phyloP scores from a whole-genome alignment of 2,797 vertebrate species.

The Onychomys torridus region DNA sequence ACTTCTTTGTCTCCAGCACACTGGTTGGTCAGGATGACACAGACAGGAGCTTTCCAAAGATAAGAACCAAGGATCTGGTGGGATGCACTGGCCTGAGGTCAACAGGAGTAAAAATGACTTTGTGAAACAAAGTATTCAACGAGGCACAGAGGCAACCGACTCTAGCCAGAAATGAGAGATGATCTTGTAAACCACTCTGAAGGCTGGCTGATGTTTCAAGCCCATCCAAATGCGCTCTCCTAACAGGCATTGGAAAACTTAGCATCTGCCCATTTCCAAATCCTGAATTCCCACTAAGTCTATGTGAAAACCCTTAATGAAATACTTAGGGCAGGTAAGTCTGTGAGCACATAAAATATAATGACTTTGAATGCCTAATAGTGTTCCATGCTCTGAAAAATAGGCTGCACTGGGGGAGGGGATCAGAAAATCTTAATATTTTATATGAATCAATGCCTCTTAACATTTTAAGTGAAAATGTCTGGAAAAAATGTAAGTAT shows the following conservation, averaged over 20 bases:
- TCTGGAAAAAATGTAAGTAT: slow-evolving; percentile 20
- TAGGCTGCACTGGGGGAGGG: neutral
- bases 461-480: slow-evolving; percentile 55
- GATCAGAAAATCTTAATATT: slow-evolving; percentile 30
- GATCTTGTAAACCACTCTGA: neutral
- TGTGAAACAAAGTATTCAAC: slow-evolving; percentile 23
- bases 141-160: neutral
- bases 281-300: slow-evolving; percentile 53
- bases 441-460: neutral
- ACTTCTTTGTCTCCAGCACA: neutral
- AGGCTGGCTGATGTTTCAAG: neutral
- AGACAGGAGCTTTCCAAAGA: slow-evolving; percentile 5
- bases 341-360: slow-evolving; percentile 6
- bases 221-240: neutral
- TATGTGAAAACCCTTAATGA: slow-evolving; percentile 45
- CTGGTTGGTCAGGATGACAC: neutral
- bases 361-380: slow-evolving; percentile 22
- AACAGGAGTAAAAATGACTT: neutral
- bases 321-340: slow-evolving; percentile 29
- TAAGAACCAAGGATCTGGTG: neutral
- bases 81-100: neutral
- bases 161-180: neutral
- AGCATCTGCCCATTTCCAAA: slow-evolving; percentile 18
- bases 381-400: slow-evolving; percentile 31
- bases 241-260: neutral